Conservation (phyloP, 2,888 invertebrate genomes). For the Ptilodon capucinus region DNA sequence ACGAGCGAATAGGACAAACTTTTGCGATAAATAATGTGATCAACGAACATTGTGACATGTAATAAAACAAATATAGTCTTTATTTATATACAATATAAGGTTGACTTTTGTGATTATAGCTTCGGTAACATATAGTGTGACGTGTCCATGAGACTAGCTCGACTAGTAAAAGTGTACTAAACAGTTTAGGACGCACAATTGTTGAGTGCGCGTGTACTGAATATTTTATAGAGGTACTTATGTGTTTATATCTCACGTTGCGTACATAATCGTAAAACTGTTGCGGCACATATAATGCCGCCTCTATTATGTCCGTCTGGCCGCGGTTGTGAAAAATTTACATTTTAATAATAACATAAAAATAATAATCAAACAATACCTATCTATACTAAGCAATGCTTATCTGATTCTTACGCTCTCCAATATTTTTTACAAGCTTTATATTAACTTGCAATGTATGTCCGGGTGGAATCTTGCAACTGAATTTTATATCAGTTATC, state of each 20-base stretch:
- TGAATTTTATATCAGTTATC: no score
- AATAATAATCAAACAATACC: no score
- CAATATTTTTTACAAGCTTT: no score
- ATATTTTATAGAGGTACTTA: slow-evolving; percentile 1
- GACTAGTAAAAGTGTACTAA: slow-evolving; percentile 24
- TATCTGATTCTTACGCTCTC: no score
- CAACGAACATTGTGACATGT: not conserved
- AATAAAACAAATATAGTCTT: not conserved
- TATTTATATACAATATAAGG: not conserved
- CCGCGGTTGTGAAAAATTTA: slow-evolving; percentile 34
- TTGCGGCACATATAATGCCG: slow-evolving; percentile 70
- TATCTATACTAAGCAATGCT: no score
- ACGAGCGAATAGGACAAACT: not conserved
- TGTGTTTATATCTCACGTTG: slow-evolving; percentile 30
- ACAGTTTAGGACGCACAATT: slow-evolving; percentile 6
- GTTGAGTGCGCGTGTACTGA: slow-evolving; percentile 1
- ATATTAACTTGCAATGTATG: no score
- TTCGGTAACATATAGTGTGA: not conserved
- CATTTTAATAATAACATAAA: no score
- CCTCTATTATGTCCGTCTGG: slow-evolving; percentile 72
- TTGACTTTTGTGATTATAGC: not conserved
- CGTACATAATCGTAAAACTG: slow-evolving; percentile 72
- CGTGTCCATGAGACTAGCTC: slow-evolving; percentile 22
- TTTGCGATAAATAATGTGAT: not conserved
- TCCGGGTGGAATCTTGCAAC: no score